Evolutionary conservation across 1,140 invertebrate genomes (phyloP), one percentile per base, ranked within the genome.

Genomic region (Drosophila biarmipes): DNA sequence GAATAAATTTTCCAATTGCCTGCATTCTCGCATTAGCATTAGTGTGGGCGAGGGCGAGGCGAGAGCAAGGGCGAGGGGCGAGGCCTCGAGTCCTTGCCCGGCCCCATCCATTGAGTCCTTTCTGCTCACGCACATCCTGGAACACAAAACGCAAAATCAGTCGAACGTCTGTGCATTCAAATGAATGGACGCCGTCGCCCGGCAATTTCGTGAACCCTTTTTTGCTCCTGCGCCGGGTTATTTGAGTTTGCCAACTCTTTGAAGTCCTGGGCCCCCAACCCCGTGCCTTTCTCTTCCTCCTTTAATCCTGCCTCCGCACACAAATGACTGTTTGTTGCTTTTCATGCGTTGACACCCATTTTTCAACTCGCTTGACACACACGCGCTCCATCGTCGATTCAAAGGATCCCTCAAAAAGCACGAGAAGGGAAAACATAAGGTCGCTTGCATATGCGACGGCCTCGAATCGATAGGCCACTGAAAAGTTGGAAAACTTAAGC

Each of bases 1-100:
- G 82, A 90, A 90, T 90, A 90, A 90, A 90, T 90, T 90, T 90
- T 90, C 82, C 89, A 87, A 90, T 81, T 90, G 80, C 79, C 85
- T 89, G 85, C 51, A 57, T 67, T 80, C 79, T 80, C 66, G 80
- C 78, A 89, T 84, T 85, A 89, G 73, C 79, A 89, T 89, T 89
- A 77, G 72, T 34, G 43, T 27, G 49, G 58, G 59, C 1, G 24
- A n/a, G 17, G n/a, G 19, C 15, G 17, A n/a, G n/a, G n/a, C n/a
- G n/a, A n/a, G n/a, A n/a, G n/a, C n/a, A n/a, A n/a, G n/a, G n/a
- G n/a, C n/a, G n/a, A n/a, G 3, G 17, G 24, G 14, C 6, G 45
- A 31, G n/a, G 7, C 4, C 24, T 24, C 24, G 24, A 24, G 24
- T 51, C 29, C 48, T 34, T 31, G 46, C 45, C 12, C 45, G 19